phyloP scores from a whole-genome alignment of 2,888 invertebrate genomes.

The Strigamia maritima region DNA sequence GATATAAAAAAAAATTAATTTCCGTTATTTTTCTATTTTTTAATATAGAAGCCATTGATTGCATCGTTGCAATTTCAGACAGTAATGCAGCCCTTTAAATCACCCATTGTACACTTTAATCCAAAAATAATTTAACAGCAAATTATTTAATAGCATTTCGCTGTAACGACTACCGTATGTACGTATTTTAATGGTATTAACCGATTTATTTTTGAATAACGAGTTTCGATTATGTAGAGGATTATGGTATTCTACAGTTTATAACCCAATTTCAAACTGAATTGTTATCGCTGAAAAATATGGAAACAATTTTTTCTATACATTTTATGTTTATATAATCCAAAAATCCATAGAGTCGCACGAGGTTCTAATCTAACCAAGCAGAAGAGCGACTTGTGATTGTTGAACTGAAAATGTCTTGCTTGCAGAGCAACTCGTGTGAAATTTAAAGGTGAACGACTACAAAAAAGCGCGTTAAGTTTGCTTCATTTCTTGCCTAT shows the following conservation, averaged over 20 bases:
- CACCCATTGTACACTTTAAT: background rate
- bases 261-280: background rate
- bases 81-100: too few species aligned
- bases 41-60: too few species aligned
- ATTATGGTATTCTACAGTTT: background rate
- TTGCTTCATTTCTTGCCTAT: background rate
- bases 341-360: background rate
- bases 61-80: background rate
- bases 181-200: background rate
- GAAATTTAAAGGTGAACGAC: background rate
- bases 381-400: constrained; percentile 4
- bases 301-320: background rate
- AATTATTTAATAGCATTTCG: background rate
- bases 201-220: background rate
- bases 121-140: background rate
- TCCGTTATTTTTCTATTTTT: too few species aligned
- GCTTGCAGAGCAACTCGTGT: background rate
- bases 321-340: background rate
- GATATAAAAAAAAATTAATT: too few species aligned
- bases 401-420: background rate
- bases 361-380: background rate
- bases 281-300: background rate
- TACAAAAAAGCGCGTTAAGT: background rate
- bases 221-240: constrained; percentile 4
- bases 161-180: too few species aligned